phyloP scores from a whole-genome alignment of 1,140 invertebrate species.

The Aethina tumida region DNA sequence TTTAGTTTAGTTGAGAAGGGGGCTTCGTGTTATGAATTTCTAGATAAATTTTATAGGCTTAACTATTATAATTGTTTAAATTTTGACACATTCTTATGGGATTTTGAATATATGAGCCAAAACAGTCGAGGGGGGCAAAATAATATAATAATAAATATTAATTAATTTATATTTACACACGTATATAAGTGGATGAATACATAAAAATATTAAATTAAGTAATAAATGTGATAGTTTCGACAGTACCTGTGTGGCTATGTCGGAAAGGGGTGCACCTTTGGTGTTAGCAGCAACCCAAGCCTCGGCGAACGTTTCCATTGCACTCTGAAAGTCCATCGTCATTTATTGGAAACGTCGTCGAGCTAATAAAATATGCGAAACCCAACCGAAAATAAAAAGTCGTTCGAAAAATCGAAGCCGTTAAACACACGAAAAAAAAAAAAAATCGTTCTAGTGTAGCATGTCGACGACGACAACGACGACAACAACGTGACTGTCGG shows the following conservation, averaged over 20 bases:
- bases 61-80: too few species aligned
- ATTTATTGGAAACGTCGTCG: conserved; percentile 11
- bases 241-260: conserved; percentile 47
- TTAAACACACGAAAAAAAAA: conserved; percentile 16
- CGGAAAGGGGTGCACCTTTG: conserved; percentile 46
- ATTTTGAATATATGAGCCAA: too few species aligned
- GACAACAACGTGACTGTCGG: conserved; percentile 26
- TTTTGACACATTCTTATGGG: too few species aligned
- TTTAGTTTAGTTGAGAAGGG: too few species aligned
- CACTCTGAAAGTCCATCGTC: conserved; percentile 90
- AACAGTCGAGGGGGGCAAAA: too few species aligned
- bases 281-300: conserved; percentile 92
- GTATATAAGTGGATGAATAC: neutral
- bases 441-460: too few species aligned
- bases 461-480: conserved; percentile 12
- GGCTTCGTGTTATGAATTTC: too few species aligned
- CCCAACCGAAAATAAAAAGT: neutral
- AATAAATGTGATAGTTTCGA: neutral
- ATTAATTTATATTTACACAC: neutral
- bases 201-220: neutral
- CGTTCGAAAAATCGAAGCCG: conserved; percentile 7
- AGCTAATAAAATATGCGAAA: conserved; percentile 8
- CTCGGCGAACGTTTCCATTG: conserved; percentile 94
- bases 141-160: neutral
- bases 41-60: too few species aligned